Base-by-base conservation (phyloP, 2,797 vertebrate species). In the Phoebastria nigripes region DNA sequence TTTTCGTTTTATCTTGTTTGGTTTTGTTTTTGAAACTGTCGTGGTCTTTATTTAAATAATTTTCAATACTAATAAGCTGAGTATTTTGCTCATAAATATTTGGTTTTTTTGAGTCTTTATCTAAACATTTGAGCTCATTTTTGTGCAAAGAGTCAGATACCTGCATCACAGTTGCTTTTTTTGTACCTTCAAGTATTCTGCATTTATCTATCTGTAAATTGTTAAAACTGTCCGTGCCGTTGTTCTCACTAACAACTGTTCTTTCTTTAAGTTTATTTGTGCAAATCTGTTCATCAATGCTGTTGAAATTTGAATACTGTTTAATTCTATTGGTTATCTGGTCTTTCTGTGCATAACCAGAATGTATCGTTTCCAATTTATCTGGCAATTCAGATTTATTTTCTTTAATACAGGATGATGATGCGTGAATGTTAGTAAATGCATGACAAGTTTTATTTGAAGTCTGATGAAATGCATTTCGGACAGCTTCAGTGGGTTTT, bases 111-210 rank as follows among this genome's bases (percentile, higher is more conserved):
- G 66, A 97, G 85, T 97, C 98, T 97, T 95, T 97, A 73, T 97
- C 95, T 90, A 95, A 97, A 94, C 92, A 97, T 41, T 97, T 97
- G 28, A 97, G 93, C 67, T 98, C 98, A 91, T 86, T 97, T 97
- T 96, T 98, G 87, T 98, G 97, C 95, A 98, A 97, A 98, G 89
- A 95, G 71, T 96, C 96, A 62, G 94, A 95, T 63, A 93, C 55
- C 49, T 97, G 97, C 76, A 96, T 97, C 89, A 97, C 52, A 86
- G 95, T 88, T 95, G 96, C 98, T 87, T 97, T 97, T 81, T 94
- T 96, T 96, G 98, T 94, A 95, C 98, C 98, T 98, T 99, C 98
- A 98, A 98, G 98, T 98, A 98, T 98, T 96, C 96, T 97, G 78
- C 97, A 97, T 97, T 98, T 98, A 96, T 98, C 98, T 52, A 96